phyloP scores from a whole-genome alignment of 2,888 invertebrate genomes.

The Psylliodes chrysocephalus region DNA sequence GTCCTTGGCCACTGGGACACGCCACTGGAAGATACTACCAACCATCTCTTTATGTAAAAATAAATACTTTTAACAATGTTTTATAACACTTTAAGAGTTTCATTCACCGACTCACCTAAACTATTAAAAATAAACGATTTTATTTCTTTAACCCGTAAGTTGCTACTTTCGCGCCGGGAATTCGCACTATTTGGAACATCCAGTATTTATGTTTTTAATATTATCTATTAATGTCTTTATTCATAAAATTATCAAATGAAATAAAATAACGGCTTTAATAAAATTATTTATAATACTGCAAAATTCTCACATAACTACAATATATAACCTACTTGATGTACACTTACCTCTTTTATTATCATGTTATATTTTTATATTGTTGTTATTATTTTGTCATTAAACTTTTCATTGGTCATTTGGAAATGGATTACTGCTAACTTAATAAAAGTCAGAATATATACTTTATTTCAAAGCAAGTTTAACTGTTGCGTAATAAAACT shows the following conservation, averaged over 20 bases:
- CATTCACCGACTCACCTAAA: no score
- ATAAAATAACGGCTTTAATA: background rate
- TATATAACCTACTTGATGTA: conserved; percentile 15
- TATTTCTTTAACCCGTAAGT: no score
- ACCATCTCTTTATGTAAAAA: no score
- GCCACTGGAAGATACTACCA: no score
- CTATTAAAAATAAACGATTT: no score
- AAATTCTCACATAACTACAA: conserved; percentile 8
- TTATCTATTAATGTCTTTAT: background rate
- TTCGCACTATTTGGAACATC: no score
- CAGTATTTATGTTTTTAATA: no score
- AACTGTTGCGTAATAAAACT: conserved; percentile 1
- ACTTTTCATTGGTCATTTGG: conserved; percentile 22
- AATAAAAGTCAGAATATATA: background rate
- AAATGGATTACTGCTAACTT: conserved; percentile 16
- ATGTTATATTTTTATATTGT: conserved; percentile 12
- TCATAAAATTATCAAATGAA: background rate
- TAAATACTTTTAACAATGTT: no score
- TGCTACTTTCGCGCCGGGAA: no score
- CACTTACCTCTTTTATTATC: conserved; percentile 5
- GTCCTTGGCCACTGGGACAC: no score
- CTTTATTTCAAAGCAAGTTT: background rate
- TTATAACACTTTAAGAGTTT: no score
- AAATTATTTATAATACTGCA: background rate
- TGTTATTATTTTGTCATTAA: conserved; percentile 22